phyloP scores from a whole-genome alignment of 2,797 vertebrate species.

The Uromys caudimaculatus region DNA sequence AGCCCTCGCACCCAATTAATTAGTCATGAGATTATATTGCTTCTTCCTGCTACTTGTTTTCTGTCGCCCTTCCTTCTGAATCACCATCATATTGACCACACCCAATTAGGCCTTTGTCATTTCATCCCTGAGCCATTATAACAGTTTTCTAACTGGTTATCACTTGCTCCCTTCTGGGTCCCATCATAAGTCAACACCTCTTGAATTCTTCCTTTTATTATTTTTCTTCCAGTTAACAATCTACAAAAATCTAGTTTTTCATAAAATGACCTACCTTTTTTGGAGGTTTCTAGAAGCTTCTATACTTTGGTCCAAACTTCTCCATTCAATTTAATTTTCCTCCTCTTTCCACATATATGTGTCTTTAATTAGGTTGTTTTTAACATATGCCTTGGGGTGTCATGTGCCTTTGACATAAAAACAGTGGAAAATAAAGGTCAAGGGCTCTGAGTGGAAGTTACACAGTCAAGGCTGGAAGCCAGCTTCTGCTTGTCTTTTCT shows the following conservation, averaged over 20 bases:
- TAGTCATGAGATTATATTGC: constrained; percentile 47
- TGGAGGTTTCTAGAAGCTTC: background rate
- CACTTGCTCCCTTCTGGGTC: background rate
- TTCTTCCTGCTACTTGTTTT: constrained; percentile 57
- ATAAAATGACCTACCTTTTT: background rate
- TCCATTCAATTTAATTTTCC: background rate
- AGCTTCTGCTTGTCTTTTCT: background rate
- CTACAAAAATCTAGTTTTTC: background rate
- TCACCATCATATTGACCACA: constrained; percentile 6
- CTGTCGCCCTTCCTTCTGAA: constrained; percentile 32
- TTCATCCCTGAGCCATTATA: background rate
- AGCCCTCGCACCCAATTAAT: constrained; percentile 50
- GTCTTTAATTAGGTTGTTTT: background rate
- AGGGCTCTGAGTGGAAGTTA: background rate
- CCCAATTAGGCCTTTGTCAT: background rate
- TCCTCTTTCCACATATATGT: background rate
- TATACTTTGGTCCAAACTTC: background rate
- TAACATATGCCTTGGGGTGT: background rate
- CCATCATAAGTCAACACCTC: background rate
- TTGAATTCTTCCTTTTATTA: background rate
- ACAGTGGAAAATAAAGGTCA: background rate
- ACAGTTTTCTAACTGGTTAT: background rate
- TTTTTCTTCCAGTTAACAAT: constrained; percentile 26
- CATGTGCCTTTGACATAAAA: background rate
- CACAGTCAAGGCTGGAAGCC: background rate